phyloP scores from a whole-genome alignment of 2,113 vertebrate species.

The Chiloscyllium plagiosum region DNA sequence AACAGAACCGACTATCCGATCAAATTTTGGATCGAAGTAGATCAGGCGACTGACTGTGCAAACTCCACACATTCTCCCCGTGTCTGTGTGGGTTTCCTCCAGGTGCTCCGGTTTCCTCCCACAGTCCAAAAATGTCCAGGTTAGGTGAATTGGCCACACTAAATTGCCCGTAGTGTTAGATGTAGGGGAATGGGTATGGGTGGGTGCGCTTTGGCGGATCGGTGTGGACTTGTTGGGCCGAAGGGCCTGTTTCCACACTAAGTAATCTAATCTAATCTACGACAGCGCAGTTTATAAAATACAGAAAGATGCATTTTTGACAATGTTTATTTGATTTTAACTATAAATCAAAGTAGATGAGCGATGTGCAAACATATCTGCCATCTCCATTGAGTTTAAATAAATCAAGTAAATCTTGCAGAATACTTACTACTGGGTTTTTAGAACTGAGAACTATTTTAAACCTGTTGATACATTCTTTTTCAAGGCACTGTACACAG shows the following conservation, averaged over 20 bases:
- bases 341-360: background rate
- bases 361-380: background rate
- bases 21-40: background rate
- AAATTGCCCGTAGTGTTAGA: too few species aligned
- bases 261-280: too few species aligned
- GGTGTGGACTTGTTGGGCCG: too few species aligned
- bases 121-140: too few species aligned
- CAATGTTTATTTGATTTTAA: background rate
- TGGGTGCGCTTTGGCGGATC: too few species aligned
- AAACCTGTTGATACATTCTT: constrained; percentile 69
- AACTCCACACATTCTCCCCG: too few species aligned
- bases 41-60: too few species aligned
- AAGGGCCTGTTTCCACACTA: too few species aligned
- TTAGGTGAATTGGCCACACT: too few species aligned
- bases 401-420: background rate
- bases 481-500: constrained; percentile 62
- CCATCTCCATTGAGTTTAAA: background rate
- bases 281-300: background rate
- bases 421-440: constrained; percentile 67
- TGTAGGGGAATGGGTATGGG: too few species aligned
- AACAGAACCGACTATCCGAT: background rate
- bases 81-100: too few species aligned
- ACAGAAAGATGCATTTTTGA: background rate
- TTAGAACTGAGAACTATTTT: constrained; percentile 66
- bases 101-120: too few species aligned